Evolutionary conservation across 2,113 vertebrate species (phyloP).

Genomic region (Vicugna pacos): DNA sequence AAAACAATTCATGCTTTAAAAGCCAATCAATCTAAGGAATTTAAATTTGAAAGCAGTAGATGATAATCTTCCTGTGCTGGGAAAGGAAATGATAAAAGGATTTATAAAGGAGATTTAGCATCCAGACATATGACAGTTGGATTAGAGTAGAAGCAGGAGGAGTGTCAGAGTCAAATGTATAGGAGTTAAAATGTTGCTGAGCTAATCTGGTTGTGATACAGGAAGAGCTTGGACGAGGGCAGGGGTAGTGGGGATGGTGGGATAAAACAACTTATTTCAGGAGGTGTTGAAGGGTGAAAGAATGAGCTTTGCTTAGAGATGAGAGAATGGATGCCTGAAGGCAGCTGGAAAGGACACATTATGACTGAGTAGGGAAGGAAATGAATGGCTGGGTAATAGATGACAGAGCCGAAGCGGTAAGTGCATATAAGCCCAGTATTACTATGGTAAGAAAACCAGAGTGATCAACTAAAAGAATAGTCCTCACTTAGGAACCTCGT

Average conservation of each 20-base stretch:
- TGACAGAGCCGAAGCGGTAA: neutral
- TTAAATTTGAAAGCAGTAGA: conserved; percentile 23
- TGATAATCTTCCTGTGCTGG: conserved; percentile 7
- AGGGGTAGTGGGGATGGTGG: neutral
- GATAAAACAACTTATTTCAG: conserved; percentile 14
- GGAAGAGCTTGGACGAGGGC: neutral
- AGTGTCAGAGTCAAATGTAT: neutral
- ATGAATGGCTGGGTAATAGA: neutral
- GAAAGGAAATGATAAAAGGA: conserved; percentile 50
- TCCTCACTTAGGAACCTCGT: neutral
- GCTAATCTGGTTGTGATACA: neutral
- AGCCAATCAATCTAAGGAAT: neutral
- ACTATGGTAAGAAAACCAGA: neutral
- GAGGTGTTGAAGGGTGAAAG: neutral
- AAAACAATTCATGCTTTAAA: conserved; percentile 9
- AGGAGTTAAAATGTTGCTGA: neutral
- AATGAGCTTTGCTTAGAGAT: neutral
- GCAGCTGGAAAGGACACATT: neutral
- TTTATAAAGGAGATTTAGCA: neutral
- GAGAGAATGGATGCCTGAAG: neutral
- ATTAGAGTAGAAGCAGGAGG: neutral
- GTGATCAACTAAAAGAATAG: neutral
- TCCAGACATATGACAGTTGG: neutral
- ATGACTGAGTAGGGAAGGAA: neutral
- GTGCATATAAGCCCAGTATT: neutral